Base-by-base conservation (phyloP, 1,140 invertebrate species). In the Caenorhabditis remanei region DNA sequence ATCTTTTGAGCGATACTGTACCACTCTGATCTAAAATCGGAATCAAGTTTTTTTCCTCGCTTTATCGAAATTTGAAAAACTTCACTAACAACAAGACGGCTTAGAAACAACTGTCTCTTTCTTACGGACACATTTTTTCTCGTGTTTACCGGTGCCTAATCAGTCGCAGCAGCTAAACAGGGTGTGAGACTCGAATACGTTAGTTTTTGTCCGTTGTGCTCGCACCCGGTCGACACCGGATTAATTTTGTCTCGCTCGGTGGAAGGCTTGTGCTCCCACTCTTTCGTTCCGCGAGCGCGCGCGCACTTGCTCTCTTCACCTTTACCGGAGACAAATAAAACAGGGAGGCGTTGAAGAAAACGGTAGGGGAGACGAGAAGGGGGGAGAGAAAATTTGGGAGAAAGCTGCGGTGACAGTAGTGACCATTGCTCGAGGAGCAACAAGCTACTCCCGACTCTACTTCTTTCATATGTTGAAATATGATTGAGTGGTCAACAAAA, bases 111-210 rank as follows among this genome's bases (percentile, higher is more conserved):
- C 71, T 21, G 71, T 8, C 43, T 79, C 43, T 21, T 24, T 50
- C 24, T 48, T 41, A 19, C 65, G 65, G 65, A 46, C 32, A 79
- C 71, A 79, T 24, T 32, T 46, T 79, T 79, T 50, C 53, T 19
- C 71, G 71, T 79, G 71, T 79, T 79, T 79, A 79, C 71, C 71
- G 71, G 71, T 79, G 71, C 71, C 71, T 79, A 79, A 79, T 79
- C 71, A 79, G 46, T 79, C 46, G 9, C 7, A 9, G 46, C 46
- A 79, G 46, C 71, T 48, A 50, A 79, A 79, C 71, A 79, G n/a
- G 71, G 71, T 79, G 71, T 79, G 71, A 79, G 71, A 79, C 71
- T 50, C 71, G 71, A 79, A 79, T 79, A 41, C 46, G 71, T 50
- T 79, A 53, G 46, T 50, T 79, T 79, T 79, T 50, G 19, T 79